A percentile compares a stretch with the other conserved stretches of the same genome.
Conservation (phyloP, 1,140 invertebrate species). For the Drosophila novamexicana region DNA sequence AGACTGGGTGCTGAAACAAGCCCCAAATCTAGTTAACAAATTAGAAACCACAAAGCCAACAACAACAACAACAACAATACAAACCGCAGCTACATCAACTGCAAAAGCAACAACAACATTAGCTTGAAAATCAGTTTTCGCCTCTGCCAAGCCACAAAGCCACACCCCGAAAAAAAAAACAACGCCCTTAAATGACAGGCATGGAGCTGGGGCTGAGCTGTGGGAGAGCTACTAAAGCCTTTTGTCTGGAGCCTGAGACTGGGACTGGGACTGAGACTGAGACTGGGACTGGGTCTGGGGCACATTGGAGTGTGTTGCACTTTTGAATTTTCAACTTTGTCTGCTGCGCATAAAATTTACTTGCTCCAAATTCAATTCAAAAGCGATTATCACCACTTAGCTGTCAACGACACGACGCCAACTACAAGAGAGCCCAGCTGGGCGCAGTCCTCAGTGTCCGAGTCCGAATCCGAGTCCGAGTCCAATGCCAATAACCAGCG, state of each 20-base stretch:
- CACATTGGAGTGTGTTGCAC: slow-evolving; percentile 60
- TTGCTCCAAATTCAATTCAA: slow-evolving; percentile 77
- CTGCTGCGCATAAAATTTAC: slow-evolving; percentile 67
- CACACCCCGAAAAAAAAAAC: slow-evolving; percentile 11
- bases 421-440: slow-evolving; percentile 29
- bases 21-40: slow-evolving; percentile 69
- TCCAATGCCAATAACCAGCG: slow-evolving; percentile 57
- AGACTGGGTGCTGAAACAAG: slow-evolving; percentile 27
- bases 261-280: neutral
- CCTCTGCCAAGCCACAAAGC: slow-evolving; percentile 51
- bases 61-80: slow-evolving; percentile 38
- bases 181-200: slow-evolving; percentile 8
- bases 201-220: neutral
- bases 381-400: slow-evolving; percentile 80
- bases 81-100: slow-evolving; percentile 24
- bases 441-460: slow-evolving; percentile 6
- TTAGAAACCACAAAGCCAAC: slow-evolving; percentile 62
- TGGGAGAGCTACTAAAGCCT: slow-evolving; percentile 18
- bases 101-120: slow-evolving; percentile 40
- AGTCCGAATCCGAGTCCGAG: slow-evolving; percentile 14
- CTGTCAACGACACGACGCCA: slow-evolving; percentile 76
- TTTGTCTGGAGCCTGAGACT: slow-evolving; percentile 41
- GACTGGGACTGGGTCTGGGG: neutral
- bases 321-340: slow-evolving; percentile 74
- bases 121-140: slow-evolving; percentile 44